These are phyloP conservation scores for Plusia festucae DNA, from an alignment of 2,888 invertebrate genomes.

Conservation along the genomic window DNA sequence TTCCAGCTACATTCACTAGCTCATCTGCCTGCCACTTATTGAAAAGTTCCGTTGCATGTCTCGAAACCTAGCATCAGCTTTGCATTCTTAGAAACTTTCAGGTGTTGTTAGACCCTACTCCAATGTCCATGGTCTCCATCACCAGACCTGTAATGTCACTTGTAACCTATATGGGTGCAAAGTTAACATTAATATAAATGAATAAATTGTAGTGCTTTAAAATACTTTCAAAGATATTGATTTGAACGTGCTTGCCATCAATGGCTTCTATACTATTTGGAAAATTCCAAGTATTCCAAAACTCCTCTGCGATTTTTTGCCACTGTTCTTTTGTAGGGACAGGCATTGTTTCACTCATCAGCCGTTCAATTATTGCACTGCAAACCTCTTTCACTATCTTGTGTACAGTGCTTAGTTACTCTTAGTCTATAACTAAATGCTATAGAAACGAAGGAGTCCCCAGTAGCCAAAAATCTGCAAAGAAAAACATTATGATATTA, in stretches of 20 bases:
- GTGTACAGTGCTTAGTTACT: constrained; percentile 47
- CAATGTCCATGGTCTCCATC: no score
- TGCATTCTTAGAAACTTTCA: no score
- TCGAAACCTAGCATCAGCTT: no score
- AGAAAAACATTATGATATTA: constrained; percentile 12
- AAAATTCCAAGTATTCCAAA: constrained; percentile 45
- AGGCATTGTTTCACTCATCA: constrained; percentile 26
- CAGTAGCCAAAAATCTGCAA: constrained; percentile 45
- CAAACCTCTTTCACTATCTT: constrained; percentile 47
- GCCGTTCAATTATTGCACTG: constrained; percentile 33
- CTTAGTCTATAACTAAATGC: constrained; percentile 50
- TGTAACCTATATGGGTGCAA: no score
- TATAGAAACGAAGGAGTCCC: constrained; percentile 45
- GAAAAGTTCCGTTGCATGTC: no score
- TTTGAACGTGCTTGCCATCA: constrained; percentile 22
- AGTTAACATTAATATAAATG: no score
- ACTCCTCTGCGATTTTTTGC: constrained; percentile 32
- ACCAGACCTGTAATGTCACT: no score
- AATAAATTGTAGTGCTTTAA: no score
- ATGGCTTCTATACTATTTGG: constrained; percentile 29
- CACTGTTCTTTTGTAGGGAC: constrained; percentile 26
- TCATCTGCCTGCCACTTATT: no score
- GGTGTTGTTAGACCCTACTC: no score
- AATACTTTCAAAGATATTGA: no score
- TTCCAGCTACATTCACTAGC: no score